Evolutionary conservation across 1,140 invertebrate genomes (phyloP).

Genomic region (Geopemphigus sp.): DNA sequence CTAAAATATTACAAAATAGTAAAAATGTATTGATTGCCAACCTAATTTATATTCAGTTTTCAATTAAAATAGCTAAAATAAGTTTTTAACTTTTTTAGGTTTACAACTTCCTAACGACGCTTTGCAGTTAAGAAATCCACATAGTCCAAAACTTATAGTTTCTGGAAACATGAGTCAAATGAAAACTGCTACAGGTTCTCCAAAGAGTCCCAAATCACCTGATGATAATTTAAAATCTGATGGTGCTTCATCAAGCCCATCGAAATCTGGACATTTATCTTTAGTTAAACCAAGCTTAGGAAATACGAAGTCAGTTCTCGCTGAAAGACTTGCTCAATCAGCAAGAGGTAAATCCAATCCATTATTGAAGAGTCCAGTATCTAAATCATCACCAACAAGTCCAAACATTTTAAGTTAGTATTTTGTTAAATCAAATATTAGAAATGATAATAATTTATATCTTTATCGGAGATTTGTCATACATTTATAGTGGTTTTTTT

Average conservation of each 20-base stretch:
- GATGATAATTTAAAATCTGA: slow-evolving; percentile 30
- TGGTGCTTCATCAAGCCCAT: neutral
- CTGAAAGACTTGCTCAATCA: slow-evolving; percentile 44
- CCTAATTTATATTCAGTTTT: neutral
- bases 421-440: no score
- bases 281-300: slow-evolving; percentile 11
- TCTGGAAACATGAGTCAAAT: slow-evolving; percentile 39
- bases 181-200: slow-evolving; percentile 28
- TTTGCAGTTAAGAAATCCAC: slow-evolving; percentile 19
- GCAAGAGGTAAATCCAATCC: slow-evolving; percentile 10
- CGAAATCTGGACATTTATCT: slow-evolving; percentile 26
- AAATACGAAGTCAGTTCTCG: slow-evolving; percentile 13
- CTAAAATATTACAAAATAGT: no score
- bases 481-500: no score
- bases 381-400: slow-evolving; percentile 38
- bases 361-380: neutral
- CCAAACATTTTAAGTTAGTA: slow-evolving; percentile 16
- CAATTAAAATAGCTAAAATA: neutral
- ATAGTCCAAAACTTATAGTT: slow-evolving; percentile 35
- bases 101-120: slow-evolving; percentile 16
- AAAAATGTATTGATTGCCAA: no score
- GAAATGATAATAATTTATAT: no score
- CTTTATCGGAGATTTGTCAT: neutral
- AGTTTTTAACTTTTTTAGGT: slow-evolving; percentile 1
- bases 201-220: slow-evolving; percentile 23